Evolutionary conservation across 2,113 vertebrate species (phyloP).

Genomic region (Amphiprion ocellaris): DNA sequence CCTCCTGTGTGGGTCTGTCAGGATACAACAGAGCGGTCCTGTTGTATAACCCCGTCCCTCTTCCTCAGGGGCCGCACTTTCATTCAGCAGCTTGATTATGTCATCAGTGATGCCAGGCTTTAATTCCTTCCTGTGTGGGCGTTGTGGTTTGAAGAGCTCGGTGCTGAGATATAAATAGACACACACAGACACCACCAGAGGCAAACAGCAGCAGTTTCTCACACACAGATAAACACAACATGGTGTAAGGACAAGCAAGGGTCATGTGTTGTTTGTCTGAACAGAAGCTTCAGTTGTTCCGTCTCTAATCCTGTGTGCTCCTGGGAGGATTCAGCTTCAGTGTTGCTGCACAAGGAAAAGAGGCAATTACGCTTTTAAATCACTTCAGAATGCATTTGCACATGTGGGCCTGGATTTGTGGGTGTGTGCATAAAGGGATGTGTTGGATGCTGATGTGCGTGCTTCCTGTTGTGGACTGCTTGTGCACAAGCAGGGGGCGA

Average conservation of each 20-base stretch:
- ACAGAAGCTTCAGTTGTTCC: conserved; percentile 10
- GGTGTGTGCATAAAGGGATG: background rate
- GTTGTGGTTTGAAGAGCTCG: conserved; percentile 49
- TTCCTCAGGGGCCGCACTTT: conserved; percentile 58
- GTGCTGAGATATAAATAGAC: conserved; percentile 68
- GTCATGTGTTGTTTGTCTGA: conserved; percentile 26
- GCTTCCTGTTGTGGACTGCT: background rate
- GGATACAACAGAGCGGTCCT: conserved; percentile 30
- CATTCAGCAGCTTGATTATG: conserved; percentile 74
- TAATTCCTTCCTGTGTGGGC: conserved; percentile 72
- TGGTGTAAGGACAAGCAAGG: conserved; percentile 18
- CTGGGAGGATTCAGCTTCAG: conserved; percentile 16
- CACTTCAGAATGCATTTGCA: conserved; percentile 1
- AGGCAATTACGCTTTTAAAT: conserved; percentile 18
- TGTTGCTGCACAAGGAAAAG: conserved; percentile 16
- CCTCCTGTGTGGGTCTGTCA: conserved; percentile 19
- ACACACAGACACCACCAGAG: conserved; percentile 49
- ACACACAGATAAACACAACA: conserved; percentile 16
- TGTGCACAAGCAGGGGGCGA: conserved; percentile 61
- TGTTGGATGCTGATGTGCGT: background rate
- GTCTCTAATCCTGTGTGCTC: background rate
- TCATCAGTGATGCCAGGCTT: conserved; percentile 65
- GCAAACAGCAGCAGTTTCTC: conserved; percentile 42
- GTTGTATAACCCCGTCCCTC: conserved; percentile 65
- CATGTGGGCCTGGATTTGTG: conserved; percentile 14